phyloP scores from a whole-genome alignment of 2,888 invertebrate genomes.

The Epinotia brunnichana region DNA sequence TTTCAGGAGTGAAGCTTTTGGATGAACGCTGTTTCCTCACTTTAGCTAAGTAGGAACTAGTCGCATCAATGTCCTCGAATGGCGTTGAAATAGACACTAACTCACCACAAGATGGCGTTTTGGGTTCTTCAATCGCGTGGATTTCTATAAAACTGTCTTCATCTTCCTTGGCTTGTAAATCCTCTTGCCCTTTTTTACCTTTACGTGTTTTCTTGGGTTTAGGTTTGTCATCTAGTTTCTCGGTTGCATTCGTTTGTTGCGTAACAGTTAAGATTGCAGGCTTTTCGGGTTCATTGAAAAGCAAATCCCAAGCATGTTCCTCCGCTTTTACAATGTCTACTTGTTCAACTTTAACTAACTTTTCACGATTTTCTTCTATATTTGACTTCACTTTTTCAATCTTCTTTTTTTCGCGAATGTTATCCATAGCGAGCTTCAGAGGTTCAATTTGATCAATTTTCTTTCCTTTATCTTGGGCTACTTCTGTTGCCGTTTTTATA shows the following conservation, averaged over 20 bases:
- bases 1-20: conserved; percentile 66
- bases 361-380: conserved; percentile 50
- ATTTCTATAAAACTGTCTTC: conserved; percentile 80
- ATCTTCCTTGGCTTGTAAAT: conserved; percentile 63
- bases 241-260: conserved; percentile 50
- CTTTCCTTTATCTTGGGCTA: conserved; percentile 41
- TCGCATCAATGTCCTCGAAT: conserved; percentile 65
- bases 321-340: conserved; percentile 65
- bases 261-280: conserved; percentile 50
- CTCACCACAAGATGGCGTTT: conserved; percentile 66
- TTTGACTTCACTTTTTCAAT: conserved; percentile 39
- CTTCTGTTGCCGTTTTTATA: conserved; percentile 21
- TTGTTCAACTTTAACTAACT: conserved; percentile 48
- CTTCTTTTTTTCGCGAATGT: conserved; percentile 43
- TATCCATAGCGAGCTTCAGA: conserved; percentile 24
- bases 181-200: conserved; percentile 66
- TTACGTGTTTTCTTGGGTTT: conserved; percentile 71
- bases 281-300: conserved; percentile 68
- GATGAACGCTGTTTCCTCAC: conserved; percentile 65
- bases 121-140: conserved; percentile 75
- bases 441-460: conserved; percentile 37
- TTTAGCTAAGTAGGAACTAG: conserved; percentile 61
- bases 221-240: conserved; percentile 64
- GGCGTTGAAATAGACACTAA: conserved; percentile 75
- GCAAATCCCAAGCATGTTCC: conserved; percentile 78